Percentiles rank a stretch among this genome's conserved stretches.
Evolutionary conservation across 2,797 vertebrate genomes (phyloP).

Genomic region (Halcyon badia): DNA sequence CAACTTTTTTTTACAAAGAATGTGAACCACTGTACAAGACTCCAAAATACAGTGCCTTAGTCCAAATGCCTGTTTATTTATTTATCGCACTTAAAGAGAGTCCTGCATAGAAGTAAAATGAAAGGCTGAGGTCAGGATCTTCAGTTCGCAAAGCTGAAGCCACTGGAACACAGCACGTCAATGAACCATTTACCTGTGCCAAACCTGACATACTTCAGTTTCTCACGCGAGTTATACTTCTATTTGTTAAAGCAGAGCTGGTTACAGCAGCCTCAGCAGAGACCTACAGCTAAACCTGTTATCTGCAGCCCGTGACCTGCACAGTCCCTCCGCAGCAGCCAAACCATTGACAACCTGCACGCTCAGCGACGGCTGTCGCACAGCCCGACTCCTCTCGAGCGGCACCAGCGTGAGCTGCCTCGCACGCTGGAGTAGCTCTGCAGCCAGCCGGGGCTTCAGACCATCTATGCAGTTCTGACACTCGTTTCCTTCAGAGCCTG

Average conservation of each 20-base stretch:
- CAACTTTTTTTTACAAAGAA: neutral
- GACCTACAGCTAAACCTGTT: neutral
- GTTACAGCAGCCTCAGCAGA: neutral
- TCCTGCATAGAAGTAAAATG: neutral
- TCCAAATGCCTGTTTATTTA: neutral
- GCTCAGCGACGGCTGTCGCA: neutral
- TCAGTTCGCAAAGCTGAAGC: neutral
- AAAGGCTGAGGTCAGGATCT: neutral
- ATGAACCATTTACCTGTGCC: constrained; percentile 7
- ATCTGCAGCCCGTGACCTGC: neutral
- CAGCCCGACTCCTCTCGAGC: neutral
- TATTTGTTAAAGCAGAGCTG: neutral
- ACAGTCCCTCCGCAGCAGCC: neutral
- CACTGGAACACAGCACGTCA: neutral
- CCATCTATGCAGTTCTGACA: neutral
- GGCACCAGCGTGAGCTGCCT: neutral
- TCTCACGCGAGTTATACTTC: neutral
- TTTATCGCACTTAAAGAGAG: neutral
- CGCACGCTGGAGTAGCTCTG: constrained; percentile 32
- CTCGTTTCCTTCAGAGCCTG: neutral
- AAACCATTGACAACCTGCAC: neutral
- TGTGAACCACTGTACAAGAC: neutral
- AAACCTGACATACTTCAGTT: neutral
- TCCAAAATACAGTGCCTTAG: neutral
- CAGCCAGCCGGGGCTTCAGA: constrained; percentile 22